Conservation (phyloP, 2,113 vertebrate species). For the Hepsetus odoe region DNA sequence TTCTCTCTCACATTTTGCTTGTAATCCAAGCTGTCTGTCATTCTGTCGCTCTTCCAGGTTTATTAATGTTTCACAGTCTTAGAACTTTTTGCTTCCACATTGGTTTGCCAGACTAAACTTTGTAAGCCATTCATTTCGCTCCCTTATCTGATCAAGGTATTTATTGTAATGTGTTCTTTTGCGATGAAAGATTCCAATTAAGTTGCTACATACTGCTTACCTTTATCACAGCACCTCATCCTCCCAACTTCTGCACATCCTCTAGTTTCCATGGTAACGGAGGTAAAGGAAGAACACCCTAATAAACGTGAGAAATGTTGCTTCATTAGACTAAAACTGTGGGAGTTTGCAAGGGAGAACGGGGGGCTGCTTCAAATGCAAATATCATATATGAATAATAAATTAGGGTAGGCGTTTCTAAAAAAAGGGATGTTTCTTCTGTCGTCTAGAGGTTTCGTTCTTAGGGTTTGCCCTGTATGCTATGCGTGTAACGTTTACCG, state of each 20-base stretch:
- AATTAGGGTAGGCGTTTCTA: slow-evolving; percentile 13
- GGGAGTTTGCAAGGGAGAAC: slow-evolving; percentile 27
- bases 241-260: slow-evolving; percentile 31
- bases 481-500: background rate
- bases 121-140: background rate
- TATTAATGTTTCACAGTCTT: background rate
- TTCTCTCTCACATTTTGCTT: background rate
- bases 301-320: slow-evolving; percentile 51
- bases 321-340: slow-evolving; percentile 47
- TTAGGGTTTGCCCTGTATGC: background rate
- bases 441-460: background rate
- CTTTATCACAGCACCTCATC: slow-evolving; percentile 39
- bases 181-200: slow-evolving; percentile 39
- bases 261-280: slow-evolving; percentile 78
- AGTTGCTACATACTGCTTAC: slow-evolving; percentile 43
- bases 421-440: background rate
- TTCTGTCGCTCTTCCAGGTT: background rate
- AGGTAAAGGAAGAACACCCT: slow-evolving; percentile 65
- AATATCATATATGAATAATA: slow-evolving; percentile 30
- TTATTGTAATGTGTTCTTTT: background rate
- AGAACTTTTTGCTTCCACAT: background rate
- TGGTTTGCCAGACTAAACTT: background rate
- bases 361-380: slow-evolving; percentile 17
- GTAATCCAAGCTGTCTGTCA: background rate
- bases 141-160: background rate